These are phyloP conservation scores for Protaetia brevitarsis DNA, from an alignment of 1,140 invertebrate genomes.

Conservation along the genomic window DNA sequence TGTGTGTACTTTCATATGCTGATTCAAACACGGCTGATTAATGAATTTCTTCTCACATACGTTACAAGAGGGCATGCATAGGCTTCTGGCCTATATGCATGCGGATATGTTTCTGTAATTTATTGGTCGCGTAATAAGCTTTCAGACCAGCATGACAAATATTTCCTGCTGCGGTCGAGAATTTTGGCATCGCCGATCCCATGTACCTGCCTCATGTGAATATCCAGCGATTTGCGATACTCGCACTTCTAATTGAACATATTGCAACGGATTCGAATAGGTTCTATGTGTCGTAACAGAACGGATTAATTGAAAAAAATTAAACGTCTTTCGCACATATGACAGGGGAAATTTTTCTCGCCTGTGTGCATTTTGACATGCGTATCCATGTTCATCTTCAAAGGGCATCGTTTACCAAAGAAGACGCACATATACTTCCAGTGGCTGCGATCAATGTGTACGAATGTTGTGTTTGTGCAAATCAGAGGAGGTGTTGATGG, in stretches of 20 bases:
- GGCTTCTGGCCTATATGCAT: constrained; percentile 33
- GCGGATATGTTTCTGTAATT: constrained; percentile 37
- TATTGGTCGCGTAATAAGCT: constrained; percentile 35
- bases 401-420: constrained; percentile 35
- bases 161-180: constrained; percentile 32
- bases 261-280: constrained; percentile 35
- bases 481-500: constrained; percentile 41
- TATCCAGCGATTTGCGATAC: constrained; percentile 36
- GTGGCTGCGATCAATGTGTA: constrained; percentile 34
- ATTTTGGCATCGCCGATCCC: constrained; percentile 36
- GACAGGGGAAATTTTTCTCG: constrained; percentile 43
- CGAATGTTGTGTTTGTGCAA: constrained; percentile 40
- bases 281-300: constrained; percentile 34
- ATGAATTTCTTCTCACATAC: constrained; percentile 36
- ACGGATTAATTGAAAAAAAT: constrained; percentile 35
- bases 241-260: constrained; percentile 34
- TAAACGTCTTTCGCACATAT: constrained; percentile 40
- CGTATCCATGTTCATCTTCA: constrained; percentile 40
- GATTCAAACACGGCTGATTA: constrained; percentile 27
- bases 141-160: constrained; percentile 36
- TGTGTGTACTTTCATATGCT: too few relatives aligned
- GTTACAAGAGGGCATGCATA: constrained; percentile 30
- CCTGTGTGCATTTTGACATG: constrained; percentile 43
- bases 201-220: constrained; percentile 36
- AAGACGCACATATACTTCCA: constrained; percentile 39